Percentiles rank a stretch among this genome's conserved stretches.
phyloP scores from a whole-genome alignment of 2,113 vertebrate genomes.

The Macheiramphus alcinus region DNA sequence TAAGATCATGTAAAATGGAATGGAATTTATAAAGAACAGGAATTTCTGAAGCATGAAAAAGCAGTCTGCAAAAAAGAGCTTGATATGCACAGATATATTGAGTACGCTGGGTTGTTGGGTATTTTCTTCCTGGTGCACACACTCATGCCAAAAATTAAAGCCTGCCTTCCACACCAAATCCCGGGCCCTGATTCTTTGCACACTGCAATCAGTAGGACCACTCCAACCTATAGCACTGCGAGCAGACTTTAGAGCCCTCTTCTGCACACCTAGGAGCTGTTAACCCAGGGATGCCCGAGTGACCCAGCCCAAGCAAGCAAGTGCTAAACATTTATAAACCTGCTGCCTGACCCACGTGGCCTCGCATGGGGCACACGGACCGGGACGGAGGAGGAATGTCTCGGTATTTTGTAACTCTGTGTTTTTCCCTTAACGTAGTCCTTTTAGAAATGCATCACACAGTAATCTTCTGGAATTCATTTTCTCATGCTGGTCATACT shows the following conservation, averaged over 20 bases:
- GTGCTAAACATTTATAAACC: neutral
- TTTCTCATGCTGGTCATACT: neutral
- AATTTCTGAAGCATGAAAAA: conserved; percentile 47
- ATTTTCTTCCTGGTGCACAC: neutral
- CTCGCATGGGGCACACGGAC: fast-evolving
- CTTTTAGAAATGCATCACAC: neutral
- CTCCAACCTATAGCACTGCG: neutral
- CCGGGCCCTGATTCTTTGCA: neutral
- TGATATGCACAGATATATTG: neutral
- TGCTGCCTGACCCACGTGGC: fast-evolving
- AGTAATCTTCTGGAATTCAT: neutral
- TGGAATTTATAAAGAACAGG: conserved; percentile 10
- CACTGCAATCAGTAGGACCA: neutral
- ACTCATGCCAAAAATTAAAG: neutral
- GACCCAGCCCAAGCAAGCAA: neutral
- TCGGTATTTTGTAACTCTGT: neutral
- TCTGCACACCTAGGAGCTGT: neutral
- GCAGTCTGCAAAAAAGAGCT: neutral
- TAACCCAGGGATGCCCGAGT: neutral
- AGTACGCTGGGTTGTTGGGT: neutral
- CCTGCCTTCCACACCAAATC: neutral
- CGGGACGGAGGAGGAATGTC: fast-evolving
- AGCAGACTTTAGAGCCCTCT: neutral
- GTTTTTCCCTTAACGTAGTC: neutral
- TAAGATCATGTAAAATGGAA: conserved; percentile 53